Conservation (phyloP, 1,140 invertebrate genomes). For the Anastrepha obliqua region DNA sequence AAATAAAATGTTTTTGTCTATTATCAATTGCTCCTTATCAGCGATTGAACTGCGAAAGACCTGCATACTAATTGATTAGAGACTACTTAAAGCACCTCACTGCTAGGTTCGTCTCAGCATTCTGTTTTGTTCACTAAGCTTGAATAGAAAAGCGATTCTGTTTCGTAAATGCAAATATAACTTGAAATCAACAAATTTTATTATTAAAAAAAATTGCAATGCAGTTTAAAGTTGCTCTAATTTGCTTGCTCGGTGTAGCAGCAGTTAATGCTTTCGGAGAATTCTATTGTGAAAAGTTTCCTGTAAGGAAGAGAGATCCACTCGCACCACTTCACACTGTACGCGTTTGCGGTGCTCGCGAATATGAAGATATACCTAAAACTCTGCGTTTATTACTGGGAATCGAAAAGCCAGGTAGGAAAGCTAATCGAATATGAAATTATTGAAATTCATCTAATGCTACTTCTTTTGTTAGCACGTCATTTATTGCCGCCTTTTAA, state of each 20-base stretch:
- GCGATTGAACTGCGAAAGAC: too few relatives aligned
- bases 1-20: too few relatives aligned
- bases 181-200: too few relatives aligned
- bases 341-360: background rate
- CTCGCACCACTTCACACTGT: background rate
- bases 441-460: background rate
- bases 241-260: background rate
- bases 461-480: background rate
- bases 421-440: background rate
- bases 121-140: too few relatives aligned
- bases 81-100: too few relatives aligned
- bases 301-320: background rate
- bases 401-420: background rate
- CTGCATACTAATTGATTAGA: too few relatives aligned
- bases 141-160: too few relatives aligned
- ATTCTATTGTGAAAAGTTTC: background rate
- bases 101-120: too few relatives aligned
- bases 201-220: background rate
- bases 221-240: background rate
- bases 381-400: background rate
- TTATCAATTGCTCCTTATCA: too few relatives aligned
- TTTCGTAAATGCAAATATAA: too few relatives aligned
- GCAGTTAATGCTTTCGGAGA: background rate
- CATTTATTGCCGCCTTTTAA: background rate
- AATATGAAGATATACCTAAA: background rate